Evolutionary conservation across 2,888 invertebrate genomes (phyloP), one percentile per base, ranked within the genome.

Genomic region (Volucella inanis): DNA sequence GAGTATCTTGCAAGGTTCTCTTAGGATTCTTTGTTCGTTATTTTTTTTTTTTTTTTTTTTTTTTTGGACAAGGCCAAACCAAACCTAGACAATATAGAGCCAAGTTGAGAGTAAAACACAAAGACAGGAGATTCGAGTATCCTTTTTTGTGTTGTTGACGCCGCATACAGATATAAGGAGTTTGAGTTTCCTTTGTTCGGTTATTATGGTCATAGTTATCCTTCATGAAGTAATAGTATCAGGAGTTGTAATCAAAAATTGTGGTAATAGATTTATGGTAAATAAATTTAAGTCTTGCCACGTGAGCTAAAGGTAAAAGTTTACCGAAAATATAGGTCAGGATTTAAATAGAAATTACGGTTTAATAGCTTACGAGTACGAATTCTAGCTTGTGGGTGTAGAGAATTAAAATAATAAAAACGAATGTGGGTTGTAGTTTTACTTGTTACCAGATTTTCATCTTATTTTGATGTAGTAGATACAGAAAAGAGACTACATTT

Each of bases 1-100:
- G 75, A 64, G 80, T 70, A 72, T 77, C 82, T 62, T 83, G 71
- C 62, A 67, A 77, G 74, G 77, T 82, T 68, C 31, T 68, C 52
- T 31, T 31, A 31, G 31, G 31, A 31, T 31, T 6, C 31, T 31
- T 31, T 31, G 31, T 31, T 4, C 6, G 0, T 4, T 31, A 6
- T 31, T 71, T 57, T 55, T 57, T 15, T 39, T 52, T 18, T 18
- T 22, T 18, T 0, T n/a, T n/a, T 3, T 47, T 47, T 54, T 54
- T 39, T 65, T 31, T 41, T 64, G 55, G 47, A 55, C 64, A 55
- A 55, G 43, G 39, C 18, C 22, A 12, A 55, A 38, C 49, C 41
- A 22, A 2, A 2, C 18, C 18, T 22, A 22, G 18, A 10, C 14
- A 9, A 12, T 8, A 55, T n/a, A 8, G 38, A 55, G n/a, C 38